A percentile compares a stretch with the other conserved stretches of the same genome.
These are phyloP conservation scores for Aphelenchoides besseyi DNA, from an alignment of 1,140 invertebrate genomes.

Conservation along the genomic window DNA sequence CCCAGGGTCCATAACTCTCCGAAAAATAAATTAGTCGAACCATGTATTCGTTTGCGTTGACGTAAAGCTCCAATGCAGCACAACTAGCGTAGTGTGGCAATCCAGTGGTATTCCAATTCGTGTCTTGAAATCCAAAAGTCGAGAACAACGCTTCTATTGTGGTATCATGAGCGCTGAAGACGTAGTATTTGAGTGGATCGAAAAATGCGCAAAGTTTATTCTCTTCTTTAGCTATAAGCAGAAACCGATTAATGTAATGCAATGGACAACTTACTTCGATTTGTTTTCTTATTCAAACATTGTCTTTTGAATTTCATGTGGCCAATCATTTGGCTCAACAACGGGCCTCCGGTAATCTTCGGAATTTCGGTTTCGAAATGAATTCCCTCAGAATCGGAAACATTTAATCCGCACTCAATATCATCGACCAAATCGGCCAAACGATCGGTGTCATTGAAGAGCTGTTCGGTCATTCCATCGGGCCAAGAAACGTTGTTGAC, in stretches of 20 bases:
- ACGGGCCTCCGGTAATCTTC: constrained; percentile 17
- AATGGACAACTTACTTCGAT: constrained; percentile 15
- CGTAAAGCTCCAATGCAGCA: constrained; percentile 21
- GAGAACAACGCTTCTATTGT: constrained; percentile 24
- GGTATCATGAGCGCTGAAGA: constrained; percentile 23
- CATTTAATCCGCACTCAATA: background rate
- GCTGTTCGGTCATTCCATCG: background rate
- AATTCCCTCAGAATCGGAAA: background rate
- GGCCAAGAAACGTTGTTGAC: background rate
- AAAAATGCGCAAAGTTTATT: constrained; percentile 18
- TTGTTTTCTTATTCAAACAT: background rate
- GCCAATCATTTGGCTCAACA: background rate
- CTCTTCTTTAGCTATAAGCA: background rate
- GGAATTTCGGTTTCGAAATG: constrained; percentile 13
- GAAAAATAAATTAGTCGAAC: background rate
- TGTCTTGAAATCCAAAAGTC: constrained; percentile 23
- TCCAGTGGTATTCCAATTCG: constrained; percentile 22
- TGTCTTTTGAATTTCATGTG: constrained; percentile 13
- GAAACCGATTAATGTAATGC: background rate
- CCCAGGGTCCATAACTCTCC: background rate
- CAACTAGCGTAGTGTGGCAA: constrained; percentile 17
- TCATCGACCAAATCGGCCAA: background rate
- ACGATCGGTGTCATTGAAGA: background rate
- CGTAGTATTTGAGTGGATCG: constrained; percentile 26
- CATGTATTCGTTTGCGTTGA: background rate